Evolutionary conservation across 2,797 vertebrate genomes (phyloP).

Genomic region (Moxostoma hubbsi): DNA sequence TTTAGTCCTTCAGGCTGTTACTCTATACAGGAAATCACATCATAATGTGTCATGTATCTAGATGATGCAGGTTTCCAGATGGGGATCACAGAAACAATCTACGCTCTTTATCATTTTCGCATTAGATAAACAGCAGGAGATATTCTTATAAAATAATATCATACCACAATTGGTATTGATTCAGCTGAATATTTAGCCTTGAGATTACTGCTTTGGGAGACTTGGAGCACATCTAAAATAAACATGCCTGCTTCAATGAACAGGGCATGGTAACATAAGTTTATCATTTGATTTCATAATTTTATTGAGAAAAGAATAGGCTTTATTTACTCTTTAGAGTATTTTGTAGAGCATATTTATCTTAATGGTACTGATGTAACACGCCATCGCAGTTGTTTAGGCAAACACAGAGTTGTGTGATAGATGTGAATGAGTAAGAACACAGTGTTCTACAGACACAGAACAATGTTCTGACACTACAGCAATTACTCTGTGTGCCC

Average conservation of each 20-base stretch:
- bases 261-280: not conserved
- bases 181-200: constrained; percentile 18
- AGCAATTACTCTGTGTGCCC: not conserved
- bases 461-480: not conserved
- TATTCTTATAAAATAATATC: constrained; percentile 1
- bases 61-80: constrained; percentile 15
- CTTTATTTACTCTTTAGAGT: not conserved
- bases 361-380: too few relatives aligned
- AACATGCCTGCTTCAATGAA: too few relatives aligned
- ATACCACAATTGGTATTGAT: not conserved
- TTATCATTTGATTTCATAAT: not conserved
- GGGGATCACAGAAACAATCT: constrained; percentile 8
- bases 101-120: not conserved
- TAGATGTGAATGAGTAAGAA: not conserved
- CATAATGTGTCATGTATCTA: not conserved
- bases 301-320: not conserved
- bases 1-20: constrained; percentile 16
- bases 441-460: not conserved
- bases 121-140: constrained; percentile 32
- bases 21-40: constrained; percentile 20
- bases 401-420: not conserved
- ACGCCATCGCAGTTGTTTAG: too few relatives aligned
- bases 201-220: not conserved
- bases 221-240: not conserved
- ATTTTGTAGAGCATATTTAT: not conserved